These are phyloP conservation scores for Bombus ignitus DNA, from an alignment of 1,140 invertebrate genomes.

Conservation along the genomic window DNA sequence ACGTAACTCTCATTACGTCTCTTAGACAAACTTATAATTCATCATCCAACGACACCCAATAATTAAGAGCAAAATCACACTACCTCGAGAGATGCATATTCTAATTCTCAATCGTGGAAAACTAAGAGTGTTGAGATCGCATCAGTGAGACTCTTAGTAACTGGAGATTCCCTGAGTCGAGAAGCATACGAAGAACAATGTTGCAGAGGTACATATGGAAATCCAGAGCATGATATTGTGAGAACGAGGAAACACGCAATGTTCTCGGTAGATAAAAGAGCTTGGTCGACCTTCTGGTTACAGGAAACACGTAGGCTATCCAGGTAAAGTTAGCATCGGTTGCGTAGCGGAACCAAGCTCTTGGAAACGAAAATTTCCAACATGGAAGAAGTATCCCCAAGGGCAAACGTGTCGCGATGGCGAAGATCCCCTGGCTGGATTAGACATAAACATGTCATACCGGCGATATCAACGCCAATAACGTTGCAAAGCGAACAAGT, in stretches of 20 bases:
- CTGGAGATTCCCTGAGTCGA: background rate
- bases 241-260: background rate
- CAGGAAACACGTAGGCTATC: background rate
- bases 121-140: background rate
- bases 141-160: background rate
- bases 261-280: background rate
- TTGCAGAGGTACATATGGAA: background rate
- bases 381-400: background rate
- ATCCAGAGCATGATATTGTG: background rate
- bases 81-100: background rate
- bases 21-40: background rate
- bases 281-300: background rate
- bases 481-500: constrained; percentile 26
- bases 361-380: background rate
- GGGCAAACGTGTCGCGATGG: background rate
- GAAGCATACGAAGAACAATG: background rate
- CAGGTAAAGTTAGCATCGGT: background rate
- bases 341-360: background rate
- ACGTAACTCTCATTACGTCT: background rate
- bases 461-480: constrained; percentile 15
- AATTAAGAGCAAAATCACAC: background rate
- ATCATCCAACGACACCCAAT: background rate
- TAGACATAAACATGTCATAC: constrained; percentile 39
- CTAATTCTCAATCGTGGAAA: background rate
- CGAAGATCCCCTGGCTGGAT: background rate